A percentile compares a stretch with the other conserved stretches of the same genome.
Evolutionary conservation across 1,140 invertebrate species (phyloP).

Genomic region (Asobara japonica): DNA sequence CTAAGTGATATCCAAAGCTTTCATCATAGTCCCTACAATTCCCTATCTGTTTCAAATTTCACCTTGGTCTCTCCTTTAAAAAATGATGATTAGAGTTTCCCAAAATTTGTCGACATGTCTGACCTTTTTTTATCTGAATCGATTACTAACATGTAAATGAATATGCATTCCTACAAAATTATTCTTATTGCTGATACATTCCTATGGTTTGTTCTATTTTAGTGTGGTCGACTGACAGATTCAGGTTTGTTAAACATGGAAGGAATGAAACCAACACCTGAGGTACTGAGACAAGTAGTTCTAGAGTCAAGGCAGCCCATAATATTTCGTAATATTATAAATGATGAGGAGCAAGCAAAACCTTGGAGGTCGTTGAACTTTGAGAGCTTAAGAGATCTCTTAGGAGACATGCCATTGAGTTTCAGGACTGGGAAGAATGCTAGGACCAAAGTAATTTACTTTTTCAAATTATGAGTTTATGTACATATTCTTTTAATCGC

Average conservation of each 20-base stretch:
- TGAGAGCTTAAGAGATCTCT: constrained; percentile 56
- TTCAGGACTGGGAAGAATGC: constrained; percentile 64
- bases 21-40: no score
- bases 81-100: no score
- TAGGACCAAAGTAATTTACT: constrained; percentile 54
- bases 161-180: no score
- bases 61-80: no score
- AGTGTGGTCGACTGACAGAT: not conserved
- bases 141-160: no score
- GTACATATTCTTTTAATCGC: not conserved
- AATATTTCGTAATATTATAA: constrained; percentile 55
- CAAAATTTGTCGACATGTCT: no score
- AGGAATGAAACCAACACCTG: constrained; percentile 8
- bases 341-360: constrained; percentile 39
- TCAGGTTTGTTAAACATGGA: not conserved
- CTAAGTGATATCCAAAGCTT: no score
- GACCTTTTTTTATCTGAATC: no score
- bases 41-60: no score
- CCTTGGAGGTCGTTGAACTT: constrained; percentile 62
- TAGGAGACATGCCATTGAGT: constrained; percentile 57
- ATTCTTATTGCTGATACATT: no score
- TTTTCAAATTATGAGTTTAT: constrained; percentile 20
- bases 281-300: constrained; percentile 44
- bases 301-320: constrained; percentile 53
- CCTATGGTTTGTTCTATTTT: no score